Base-by-base conservation (phyloP, 2,888 invertebrate genomes). In the Crossocerus cetratus region DNA sequence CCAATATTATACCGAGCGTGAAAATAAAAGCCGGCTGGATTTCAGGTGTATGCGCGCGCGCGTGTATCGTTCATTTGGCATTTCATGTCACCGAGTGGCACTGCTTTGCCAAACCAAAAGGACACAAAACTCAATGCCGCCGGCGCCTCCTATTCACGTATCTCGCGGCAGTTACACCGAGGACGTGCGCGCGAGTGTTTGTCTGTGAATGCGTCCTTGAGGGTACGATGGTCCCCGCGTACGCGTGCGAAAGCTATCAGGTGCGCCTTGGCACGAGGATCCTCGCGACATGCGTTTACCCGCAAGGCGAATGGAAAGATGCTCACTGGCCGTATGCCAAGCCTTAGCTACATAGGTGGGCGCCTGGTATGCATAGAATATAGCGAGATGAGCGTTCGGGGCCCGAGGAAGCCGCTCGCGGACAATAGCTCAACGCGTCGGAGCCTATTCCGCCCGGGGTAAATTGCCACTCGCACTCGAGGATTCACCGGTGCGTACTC, bases 151-250 rank as follows among this genome's bases (percentile, higher is more conserved):
- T 53, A 65, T 45, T 45, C 56, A 55, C 49, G 32, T 4, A 21
- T 22, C 42, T n/a, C 11, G 11, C 21, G n/a, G 14, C 8, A 16
- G 49, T 16, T 49, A 49, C 16, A 16, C 3, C 49, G 16, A n/a
- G 49, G 4, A 49, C n/a, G 16, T 14, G 13, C 4, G 14, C 14
- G 16, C n/a, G 16, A 16, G 49, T 16, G 49, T n/a, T n/a, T 32
- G n/a, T 16, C 8, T 49, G 49, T 5, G 1, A 49, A 13, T 4
- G n/a, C 49, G 49, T 32, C 32, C 32, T 32, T 32, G 71, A 53
- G 49, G 43, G 22, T 68, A 63, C 49, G 53, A 66, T 63, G 61
- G 20, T 55, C 66, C 69, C 61, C 66, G 66, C 43, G 59, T 56
- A 22, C 14, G 49, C 49, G 49, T 49, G 49, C 49, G 49, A 49